Evolutionary conservation across 2,888 invertebrate genomes (phyloP).

Genomic region (Pammene fasciana): DNA sequence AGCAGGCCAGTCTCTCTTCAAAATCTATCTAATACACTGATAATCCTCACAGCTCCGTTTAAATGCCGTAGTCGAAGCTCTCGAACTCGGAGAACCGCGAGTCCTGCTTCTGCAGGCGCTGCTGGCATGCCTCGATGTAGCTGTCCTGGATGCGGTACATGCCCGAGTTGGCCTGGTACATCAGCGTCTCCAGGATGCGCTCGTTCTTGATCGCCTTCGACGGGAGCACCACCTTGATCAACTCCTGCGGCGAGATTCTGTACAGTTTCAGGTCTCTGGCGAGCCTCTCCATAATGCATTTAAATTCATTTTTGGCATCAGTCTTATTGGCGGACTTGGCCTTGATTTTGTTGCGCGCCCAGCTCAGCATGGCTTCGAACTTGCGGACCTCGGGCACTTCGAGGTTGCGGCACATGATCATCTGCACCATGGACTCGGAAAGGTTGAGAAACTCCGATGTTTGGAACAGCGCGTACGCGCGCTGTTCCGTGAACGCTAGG

Average conservation of each 20-base stretch:
- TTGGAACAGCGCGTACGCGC: constrained; percentile 93
- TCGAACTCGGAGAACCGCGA: constrained; percentile 92
- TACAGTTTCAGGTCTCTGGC: constrained; percentile 94
- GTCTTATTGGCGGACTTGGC: constrained; percentile 89
- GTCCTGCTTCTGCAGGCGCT: constrained; percentile 93
- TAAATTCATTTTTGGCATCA: constrained; percentile 94
- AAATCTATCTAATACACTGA: constrained; percentile 81
- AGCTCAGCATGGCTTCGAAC: constrained; percentile 96
- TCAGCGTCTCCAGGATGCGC: constrained; percentile 94
- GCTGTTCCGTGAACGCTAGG: constrained; percentile 93
- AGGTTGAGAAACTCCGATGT: constrained; percentile 92
- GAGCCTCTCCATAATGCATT: constrained; percentile 95
- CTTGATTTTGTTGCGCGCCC: constrained; percentile 94
- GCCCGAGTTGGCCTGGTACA: constrained; percentile 96
- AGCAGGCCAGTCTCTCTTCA: constrained; percentile 70
- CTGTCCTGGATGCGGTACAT: constrained; percentile 96
- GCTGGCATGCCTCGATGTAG: constrained; percentile 93
- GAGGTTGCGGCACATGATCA: constrained; percentile 95
- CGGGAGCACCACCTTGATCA: constrained; percentile 95
- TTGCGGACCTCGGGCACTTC: constrained; percentile 95
- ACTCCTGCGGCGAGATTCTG: constrained; percentile 95
- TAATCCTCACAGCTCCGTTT: constrained; percentile 81
- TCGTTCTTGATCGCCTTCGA: constrained; percentile 97
- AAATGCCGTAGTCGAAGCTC: constrained; percentile 89
- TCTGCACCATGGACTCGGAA: constrained; percentile 97